Evolutionary conservation across 2,113 vertebrate species (phyloP), one percentile per base, ranked within the genome.

Genomic region (Falco punctatus): DNA sequence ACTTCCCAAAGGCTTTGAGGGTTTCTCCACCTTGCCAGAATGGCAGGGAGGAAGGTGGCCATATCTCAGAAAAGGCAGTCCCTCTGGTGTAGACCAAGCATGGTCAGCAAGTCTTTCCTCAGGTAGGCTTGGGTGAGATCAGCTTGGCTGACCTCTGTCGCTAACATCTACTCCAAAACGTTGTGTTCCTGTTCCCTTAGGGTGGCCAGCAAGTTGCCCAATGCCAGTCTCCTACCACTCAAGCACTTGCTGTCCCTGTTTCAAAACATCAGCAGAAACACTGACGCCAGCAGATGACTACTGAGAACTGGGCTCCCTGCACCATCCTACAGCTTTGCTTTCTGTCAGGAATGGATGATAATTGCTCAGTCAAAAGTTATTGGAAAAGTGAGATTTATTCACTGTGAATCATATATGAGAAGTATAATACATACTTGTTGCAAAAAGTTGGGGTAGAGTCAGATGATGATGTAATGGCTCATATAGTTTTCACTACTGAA

Each of bases 271-370:
- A 98, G 98, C 33, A 96, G 10, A 5, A 84, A 46, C 2, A 10
- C 6, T 2, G 9, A 5, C 20, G 81, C 92, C 82, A 99, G 97
- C 98, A 99, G 95, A 99, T 99, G 99, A 98, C 98, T n/a, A 97
- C 98, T 15, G 77, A 88, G 89, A 99, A 99, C 84, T 94, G 99
- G 28, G 99, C 99, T 3, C 98, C 98, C 94, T 99, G 99, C 42
- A 42, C 42, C 42, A 42, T 11, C 42, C 42, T 42, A 14, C 42
- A 42, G 14, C 42, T 42, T 42, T 74, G 10, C 58, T 35, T 75
- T 57, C n/a, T 64, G 13, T 48, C 44, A 81, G 61, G 65, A 72
- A 71, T 32, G 8, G 4, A 33, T 57, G 5, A 70, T 23, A 74
- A 65, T 40, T 85, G 0, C 6, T 71, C 27, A 11, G 7, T 27